These are phyloP conservation scores for Scylla paramamosain DNA, from an alignment of 1,140 invertebrate genomes.

Conservation along the genomic window DNA sequence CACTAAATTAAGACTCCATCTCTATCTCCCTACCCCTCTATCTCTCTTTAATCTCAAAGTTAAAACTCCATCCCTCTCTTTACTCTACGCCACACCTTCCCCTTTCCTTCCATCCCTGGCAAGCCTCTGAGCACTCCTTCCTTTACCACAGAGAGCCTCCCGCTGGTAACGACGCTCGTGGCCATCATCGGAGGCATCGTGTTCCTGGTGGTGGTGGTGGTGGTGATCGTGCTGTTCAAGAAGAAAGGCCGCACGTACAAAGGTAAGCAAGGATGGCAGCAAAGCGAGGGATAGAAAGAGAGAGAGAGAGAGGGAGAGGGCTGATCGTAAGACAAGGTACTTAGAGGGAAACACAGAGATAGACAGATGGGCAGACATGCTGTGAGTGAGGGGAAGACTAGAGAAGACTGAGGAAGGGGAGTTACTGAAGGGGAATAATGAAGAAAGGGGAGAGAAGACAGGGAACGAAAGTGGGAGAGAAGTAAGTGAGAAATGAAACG, in stretches of 20 bases:
- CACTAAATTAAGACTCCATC: too few species aligned
- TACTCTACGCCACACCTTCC: too few species aligned
- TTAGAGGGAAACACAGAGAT: not conserved
- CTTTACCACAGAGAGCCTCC: slow-evolving; percentile 83
- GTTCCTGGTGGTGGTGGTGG: slow-evolving; percentile 84
- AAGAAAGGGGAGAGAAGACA: too few species aligned
- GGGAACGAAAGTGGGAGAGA: not conserved
- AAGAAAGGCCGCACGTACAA: slow-evolving; percentile 76
- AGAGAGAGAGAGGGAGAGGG: not conserved
- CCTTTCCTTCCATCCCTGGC: too few species aligned
- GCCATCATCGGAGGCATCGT: slow-evolving; percentile 86
- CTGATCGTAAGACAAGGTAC: too few species aligned
- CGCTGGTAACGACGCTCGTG: slow-evolving; percentile 84
- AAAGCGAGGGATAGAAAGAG: not conserved
- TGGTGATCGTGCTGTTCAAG: slow-evolving; percentile 84
- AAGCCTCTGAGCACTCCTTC: too few species aligned
- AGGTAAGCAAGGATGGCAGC: slow-evolving; percentile 26
- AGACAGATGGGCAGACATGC: not conserved
- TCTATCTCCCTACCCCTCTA: too few species aligned
- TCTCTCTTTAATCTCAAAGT: too few species aligned
- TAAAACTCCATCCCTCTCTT: too few species aligned
- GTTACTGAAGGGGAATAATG: too few species aligned
- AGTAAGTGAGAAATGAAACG: not conserved
- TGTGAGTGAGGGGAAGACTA: not conserved
- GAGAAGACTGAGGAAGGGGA: not conserved